phyloP scores from a whole-genome alignment of 2,113 vertebrate species.

The Sorex fumeus region DNA sequence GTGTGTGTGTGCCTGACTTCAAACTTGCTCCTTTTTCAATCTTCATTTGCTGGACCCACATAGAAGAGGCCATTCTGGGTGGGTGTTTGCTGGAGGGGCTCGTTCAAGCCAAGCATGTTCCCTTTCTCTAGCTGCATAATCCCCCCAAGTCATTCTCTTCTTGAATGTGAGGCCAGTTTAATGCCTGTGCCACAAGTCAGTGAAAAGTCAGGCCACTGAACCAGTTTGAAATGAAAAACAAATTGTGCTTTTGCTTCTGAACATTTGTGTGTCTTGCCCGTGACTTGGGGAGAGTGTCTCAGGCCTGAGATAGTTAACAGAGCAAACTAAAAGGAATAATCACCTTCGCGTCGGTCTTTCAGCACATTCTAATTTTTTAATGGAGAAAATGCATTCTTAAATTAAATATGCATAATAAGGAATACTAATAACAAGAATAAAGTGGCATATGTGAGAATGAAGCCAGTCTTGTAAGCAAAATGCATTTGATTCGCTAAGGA shows the following conservation, averaged over 20 bases:
- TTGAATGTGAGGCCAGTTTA: constrained; percentile 8
- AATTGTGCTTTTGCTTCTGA: constrained; percentile 68
- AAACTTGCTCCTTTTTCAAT: neutral
- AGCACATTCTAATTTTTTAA: constrained; percentile 93
- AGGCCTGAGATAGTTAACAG: constrained; percentile 88
- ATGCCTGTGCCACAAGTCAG: too few relatives aligned
- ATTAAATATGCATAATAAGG: constrained; percentile 93
- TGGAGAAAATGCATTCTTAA: constrained; percentile 93
- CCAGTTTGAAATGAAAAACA: too few relatives aligned
- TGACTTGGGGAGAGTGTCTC: constrained; percentile 84
- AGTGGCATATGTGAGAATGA: constrained; percentile 89
- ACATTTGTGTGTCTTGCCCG: constrained; percentile 73
- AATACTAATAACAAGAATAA: constrained; percentile 92
- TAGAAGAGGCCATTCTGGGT: neutral
- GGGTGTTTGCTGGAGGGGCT: neutral
- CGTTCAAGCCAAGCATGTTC: neutral
- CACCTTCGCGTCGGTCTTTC: constrained; percentile 88
- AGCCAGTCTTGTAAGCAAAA: constrained; percentile 89
- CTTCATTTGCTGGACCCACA: neutral
- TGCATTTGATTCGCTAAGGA: constrained; percentile 87
- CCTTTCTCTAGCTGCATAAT: neutral
- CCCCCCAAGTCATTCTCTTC: neutral
- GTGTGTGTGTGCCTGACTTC: neutral
- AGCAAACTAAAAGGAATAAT: constrained; percentile 90
- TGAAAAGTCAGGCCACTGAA: too few relatives aligned